Percentiles rank a stretch among this genome's conserved stretches.
Evolutionary conservation across 2,113 vertebrate species (phyloP).

Genomic region (Mixornis gularis): DNA sequence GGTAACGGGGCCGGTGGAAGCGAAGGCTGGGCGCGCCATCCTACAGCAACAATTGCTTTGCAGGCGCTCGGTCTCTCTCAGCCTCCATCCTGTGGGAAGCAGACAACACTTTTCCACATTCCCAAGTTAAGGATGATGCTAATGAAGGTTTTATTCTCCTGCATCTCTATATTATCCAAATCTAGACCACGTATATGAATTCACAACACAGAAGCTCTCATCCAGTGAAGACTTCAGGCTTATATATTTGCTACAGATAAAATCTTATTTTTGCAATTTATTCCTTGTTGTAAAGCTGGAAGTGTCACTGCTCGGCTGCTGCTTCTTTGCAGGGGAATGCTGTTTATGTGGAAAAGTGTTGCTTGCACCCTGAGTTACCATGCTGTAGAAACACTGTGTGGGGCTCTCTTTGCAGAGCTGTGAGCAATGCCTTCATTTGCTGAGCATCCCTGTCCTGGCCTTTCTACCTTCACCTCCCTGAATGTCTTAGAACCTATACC

Average conservation of each 20-base stretch:
- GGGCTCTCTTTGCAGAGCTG: neutral
- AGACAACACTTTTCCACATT: neutral
- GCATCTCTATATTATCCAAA: neutral
- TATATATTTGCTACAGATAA: neutral
- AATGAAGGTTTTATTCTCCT: neutral
- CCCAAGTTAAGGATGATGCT: neutral
- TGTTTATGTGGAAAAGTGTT: neutral
- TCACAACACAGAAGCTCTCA: neutral
- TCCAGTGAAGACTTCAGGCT: neutral
- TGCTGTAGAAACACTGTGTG: neutral
- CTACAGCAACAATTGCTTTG: conserved; percentile 16
- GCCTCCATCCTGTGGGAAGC: neutral
- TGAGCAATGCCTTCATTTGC: neutral
- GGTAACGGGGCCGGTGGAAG: neutral
- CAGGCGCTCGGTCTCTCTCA: neutral
- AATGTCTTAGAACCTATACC: neutral
- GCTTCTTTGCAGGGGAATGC: neutral
- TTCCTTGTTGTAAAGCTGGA: neutral
- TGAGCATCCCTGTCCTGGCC: neutral
- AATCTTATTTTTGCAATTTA: neutral
- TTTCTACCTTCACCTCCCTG: neutral
- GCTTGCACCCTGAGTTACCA: neutral
- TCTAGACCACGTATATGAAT: neutral
- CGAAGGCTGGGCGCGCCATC: neutral
- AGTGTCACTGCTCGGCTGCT: neutral